Evolutionary conservation across 2,113 vertebrate species (phyloP).

Genomic region (Oncorhynchus clarkii): DNA sequence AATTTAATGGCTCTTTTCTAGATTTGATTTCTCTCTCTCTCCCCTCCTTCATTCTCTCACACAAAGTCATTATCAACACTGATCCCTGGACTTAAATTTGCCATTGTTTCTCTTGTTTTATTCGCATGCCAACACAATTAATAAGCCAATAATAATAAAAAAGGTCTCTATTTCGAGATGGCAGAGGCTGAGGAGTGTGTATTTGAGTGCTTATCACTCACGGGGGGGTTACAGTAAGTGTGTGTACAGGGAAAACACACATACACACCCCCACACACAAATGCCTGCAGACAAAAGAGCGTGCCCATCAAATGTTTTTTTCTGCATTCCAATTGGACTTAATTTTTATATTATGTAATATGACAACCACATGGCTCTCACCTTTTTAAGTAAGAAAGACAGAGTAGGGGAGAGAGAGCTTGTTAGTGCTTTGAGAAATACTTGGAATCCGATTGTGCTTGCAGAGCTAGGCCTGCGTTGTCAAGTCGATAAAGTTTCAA

Average conservation of each 20-base stretch:
- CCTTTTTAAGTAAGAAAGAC: background rate
- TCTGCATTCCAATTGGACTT: slow-evolving; percentile 21
- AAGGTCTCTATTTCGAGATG: background rate
- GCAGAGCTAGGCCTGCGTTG: background rate
- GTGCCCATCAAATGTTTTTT: too few relatives aligned
- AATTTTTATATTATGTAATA: slow-evolving; percentile 29
- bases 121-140: slow-evolving; percentile 10
- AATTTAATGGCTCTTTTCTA: too few relatives aligned
- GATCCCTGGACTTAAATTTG: background rate
- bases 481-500: slow-evolving; percentile 29
- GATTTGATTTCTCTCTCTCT: too few relatives aligned
- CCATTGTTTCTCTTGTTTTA: slow-evolving; percentile 18
- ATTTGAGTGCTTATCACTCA: slow-evolving; percentile 19
- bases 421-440: slow-evolving; percentile 15
- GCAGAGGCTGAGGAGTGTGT: slow-evolving; percentile 12
- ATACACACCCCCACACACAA: background rate
- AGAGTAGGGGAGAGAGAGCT: background rate
- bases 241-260: slow-evolving; percentile 36
- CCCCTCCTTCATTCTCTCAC: too few relatives aligned
- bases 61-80: background rate
- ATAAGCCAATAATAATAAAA: slow-evolving; percentile 19
- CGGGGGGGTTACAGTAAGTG: slow-evolving; percentile 27
- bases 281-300: background rate
- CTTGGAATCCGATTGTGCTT: background rate
- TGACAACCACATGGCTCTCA: background rate